Conservation (phyloP, 2,797 vertebrate species). For the Ammospiza maritima region DNA sequence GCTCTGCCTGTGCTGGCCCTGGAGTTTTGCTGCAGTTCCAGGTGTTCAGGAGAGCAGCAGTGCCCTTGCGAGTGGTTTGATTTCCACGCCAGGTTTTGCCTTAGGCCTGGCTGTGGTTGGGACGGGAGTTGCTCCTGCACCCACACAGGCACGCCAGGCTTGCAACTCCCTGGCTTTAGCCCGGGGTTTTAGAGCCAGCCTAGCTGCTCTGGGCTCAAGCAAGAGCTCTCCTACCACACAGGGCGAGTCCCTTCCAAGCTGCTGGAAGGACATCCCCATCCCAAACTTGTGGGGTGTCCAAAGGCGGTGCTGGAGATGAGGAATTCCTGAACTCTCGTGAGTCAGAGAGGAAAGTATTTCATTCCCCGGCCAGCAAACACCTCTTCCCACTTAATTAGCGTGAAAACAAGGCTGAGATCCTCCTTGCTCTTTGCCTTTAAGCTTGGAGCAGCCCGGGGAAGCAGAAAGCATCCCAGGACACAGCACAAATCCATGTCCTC, state of each 20-base stretch:
- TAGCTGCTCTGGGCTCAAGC: neutral
- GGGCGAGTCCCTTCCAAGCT: neutral
- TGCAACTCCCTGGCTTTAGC: neutral
- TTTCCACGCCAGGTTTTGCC: neutral
- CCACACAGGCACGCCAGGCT: neutral
- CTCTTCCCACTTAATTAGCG: neutral
- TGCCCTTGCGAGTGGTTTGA: neutral
- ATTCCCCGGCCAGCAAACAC: neutral
- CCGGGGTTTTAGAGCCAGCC: neutral
- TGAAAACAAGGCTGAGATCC: neutral
- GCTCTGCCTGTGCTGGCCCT: neutral
- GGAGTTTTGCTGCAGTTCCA: neutral
- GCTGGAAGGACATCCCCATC: rapidly evolving
- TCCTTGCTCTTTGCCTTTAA: neutral
- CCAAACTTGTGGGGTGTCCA: neutral
- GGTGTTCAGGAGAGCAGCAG: neutral
- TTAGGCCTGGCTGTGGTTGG: neutral
- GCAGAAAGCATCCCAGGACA: neutral
- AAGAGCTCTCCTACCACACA: neutral
- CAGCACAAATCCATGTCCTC: neutral
- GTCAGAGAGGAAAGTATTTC: conserved; percentile 30
- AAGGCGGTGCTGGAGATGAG: neutral
- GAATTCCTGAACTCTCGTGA: neutral
- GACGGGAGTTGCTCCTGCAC: neutral
- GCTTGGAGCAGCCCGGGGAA: neutral